These are phyloP conservation scores for Eristalis arbustorum DNA, from an alignment of 2,888 invertebrate species.

Conservation along the genomic window DNA sequence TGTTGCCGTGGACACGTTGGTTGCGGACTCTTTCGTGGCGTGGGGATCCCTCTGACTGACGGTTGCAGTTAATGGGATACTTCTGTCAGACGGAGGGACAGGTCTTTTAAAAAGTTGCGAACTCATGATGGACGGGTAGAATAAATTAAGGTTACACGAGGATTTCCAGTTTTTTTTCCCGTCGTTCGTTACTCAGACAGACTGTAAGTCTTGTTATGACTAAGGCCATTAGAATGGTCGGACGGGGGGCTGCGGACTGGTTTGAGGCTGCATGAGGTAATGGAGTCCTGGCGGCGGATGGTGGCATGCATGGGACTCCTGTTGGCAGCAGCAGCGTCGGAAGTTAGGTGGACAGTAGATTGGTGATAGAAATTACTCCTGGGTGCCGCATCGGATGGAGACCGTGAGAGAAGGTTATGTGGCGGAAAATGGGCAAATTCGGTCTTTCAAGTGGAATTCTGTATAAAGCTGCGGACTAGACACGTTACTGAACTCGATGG, in stretches of 20 bases:
- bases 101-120: not conserved
- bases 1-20: not conserved
- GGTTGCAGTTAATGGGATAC: conserved; percentile 35
- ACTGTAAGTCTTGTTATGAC: not conserved
- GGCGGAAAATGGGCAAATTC: too few relatives aligned
- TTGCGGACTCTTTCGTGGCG: not conserved
- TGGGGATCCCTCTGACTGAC: conserved; percentile 28
- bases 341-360: too few relatives aligned
- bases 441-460: too few relatives aligned
- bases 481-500: too few relatives aligned
- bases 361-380: too few relatives aligned
- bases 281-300: not conserved
- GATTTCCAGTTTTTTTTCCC: not conserved
- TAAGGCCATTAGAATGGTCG: not conserved
- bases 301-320: too few relatives aligned
- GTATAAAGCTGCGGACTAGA: too few relatives aligned
- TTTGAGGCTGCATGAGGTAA: not conserved
- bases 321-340: too few relatives aligned
- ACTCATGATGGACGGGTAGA: conserved; percentile 3
- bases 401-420: too few relatives aligned
- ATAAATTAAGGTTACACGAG: conserved; percentile 2
- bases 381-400: too few relatives aligned
- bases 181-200: not conserved
- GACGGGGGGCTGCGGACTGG: not conserved
- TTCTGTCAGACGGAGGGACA: conserved; percentile 14